Evolutionary conservation across 2,113 vertebrate genomes (phyloP), one percentile per base, ranked within the genome.

Genomic region (Monopterus albus): DNA sequence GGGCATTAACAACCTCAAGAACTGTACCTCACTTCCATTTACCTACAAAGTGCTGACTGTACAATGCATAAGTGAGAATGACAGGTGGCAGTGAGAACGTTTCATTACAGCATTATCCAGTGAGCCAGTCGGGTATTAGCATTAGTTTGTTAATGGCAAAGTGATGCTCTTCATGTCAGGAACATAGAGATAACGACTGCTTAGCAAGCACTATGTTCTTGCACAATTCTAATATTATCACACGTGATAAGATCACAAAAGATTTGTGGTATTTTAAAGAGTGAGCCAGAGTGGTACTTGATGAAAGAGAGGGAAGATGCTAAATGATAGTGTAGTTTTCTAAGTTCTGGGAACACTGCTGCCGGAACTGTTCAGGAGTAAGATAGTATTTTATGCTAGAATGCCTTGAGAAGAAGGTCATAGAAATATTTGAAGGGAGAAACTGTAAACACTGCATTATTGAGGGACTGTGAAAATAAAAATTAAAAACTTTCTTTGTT

Each of bases 111-210:
- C 89, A 83, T 87, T 79, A 86, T 88, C 83, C 82, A 75, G 88
- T 88, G 86, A 89, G 91, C 82, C 82, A 69, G 88, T 90, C 65
- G 77, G 79, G 87, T 88, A 86, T 78, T 78, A 83, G 88, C 84
- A 90, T 91, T 92, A 92, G 91, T 93, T 79, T 72, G 91, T 93
- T 94, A 92, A 92, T 91, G 79, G 87, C 79, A 90, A 82, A 85
- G 64, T 88, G 79, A 77, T 83, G 84, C 75, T 87, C 79, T 75
- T 88, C 74, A 76, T 75, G 78, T 91, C 73, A 85, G 82, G 83
- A 81, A 81, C 66, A 82, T 49, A 73, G 52, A 84, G 57, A 69
- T 78, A 77, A 87, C 36, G 69, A 69, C 65, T 81, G 65, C 74
- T 70, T 68, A 77, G 74, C 75, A 81, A 83, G 71, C 52, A 52